Evolutionary conservation across 2,888 invertebrate genomes (phyloP).

Genomic region (Drosophila prolongata): DNA sequence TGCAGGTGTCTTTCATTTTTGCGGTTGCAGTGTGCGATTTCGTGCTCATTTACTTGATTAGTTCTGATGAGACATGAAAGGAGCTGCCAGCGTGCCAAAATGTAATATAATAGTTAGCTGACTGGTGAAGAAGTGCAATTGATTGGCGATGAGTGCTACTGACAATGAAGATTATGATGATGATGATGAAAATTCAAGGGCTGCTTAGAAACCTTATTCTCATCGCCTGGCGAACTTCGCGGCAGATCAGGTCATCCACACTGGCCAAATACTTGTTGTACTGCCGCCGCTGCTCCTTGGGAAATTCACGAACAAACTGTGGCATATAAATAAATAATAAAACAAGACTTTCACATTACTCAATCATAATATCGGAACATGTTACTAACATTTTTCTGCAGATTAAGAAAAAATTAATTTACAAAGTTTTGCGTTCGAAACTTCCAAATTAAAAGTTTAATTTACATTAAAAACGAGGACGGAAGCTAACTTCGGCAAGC

Average conservation of each 20-base stretch:
- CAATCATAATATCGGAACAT: too few species aligned
- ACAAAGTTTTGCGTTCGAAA: too few species aligned
- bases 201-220: conserved; percentile 75
- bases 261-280: conserved; percentile 86
- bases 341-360: too few species aligned
- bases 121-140: conserved; percentile 29
- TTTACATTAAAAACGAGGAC: too few species aligned
- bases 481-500: too few species aligned
- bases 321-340: neutral
- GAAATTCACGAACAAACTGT: conserved; percentile 74
- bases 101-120: conserved; percentile 64
- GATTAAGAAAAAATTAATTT: too few species aligned
- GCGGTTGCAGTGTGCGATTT: conserved; percentile 71
- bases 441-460: too few species aligned
- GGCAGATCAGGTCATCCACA: conserved; percentile 77
- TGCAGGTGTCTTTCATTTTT: conserved; percentile 63
- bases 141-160: conserved; percentile 31
- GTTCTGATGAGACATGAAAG: conserved; percentile 80
- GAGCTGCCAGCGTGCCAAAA: conserved; percentile 67
- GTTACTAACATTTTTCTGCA: too few species aligned
- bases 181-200: conserved; percentile 8
- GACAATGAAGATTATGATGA: conserved; percentile 12
- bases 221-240: conserved; percentile 77
- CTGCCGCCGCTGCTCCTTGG: conserved; percentile 84
- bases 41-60: conserved; percentile 80